Conservation (phyloP, 2,113 vertebrate species). For the Neogobius melanostomus region DNA sequence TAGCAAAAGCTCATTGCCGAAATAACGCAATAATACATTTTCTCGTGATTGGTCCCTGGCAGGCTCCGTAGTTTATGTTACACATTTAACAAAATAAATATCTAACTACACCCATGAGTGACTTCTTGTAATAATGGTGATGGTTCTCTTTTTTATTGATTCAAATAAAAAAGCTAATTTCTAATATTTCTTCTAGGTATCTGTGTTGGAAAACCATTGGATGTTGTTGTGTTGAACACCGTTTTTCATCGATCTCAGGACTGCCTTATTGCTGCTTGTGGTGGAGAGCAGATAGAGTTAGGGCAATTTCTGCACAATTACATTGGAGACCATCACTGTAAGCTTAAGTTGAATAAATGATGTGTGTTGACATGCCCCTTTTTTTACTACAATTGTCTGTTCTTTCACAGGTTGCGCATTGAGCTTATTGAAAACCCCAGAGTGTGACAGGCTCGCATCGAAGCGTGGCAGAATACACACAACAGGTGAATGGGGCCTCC, state of each 20-base stretch:
- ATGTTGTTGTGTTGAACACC: slow-evolving; percentile 79
- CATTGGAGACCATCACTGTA: slow-evolving; percentile 53
- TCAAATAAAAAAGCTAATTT: too few relatives aligned
- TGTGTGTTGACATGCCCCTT: not conserved
- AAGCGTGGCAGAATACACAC: slow-evolving; percentile 46
- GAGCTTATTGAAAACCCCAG: slow-evolving; percentile 74
- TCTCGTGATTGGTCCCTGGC: too few relatives aligned
- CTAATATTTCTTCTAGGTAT: slow-evolving; percentile 74
- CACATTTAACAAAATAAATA: too few relatives aligned
- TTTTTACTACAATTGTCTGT: not conserved
- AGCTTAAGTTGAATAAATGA: slow-evolving; percentile 4
- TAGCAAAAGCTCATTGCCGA: too few relatives aligned
- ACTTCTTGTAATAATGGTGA: too few relatives aligned
- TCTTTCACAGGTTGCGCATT: slow-evolving; percentile 77
- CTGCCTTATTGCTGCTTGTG: slow-evolving; percentile 75
- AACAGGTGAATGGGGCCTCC: slow-evolving; percentile 12
- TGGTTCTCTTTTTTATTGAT: too few relatives aligned
- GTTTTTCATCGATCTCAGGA: slow-evolving; percentile 85
- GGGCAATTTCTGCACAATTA: slow-evolving; percentile 76
- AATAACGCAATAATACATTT: too few relatives aligned
- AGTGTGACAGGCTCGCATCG: slow-evolving; percentile 87
- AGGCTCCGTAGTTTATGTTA: too few relatives aligned
- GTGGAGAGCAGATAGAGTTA: slow-evolving; percentile 76
- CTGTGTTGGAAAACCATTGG: slow-evolving; percentile 83
- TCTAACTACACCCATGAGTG: too few relatives aligned